Percentiles rank a stretch among this genome's conserved stretches.
Conservation (phyloP, 2,797 vertebrate genomes). For the Amblyraja radiata region DNA sequence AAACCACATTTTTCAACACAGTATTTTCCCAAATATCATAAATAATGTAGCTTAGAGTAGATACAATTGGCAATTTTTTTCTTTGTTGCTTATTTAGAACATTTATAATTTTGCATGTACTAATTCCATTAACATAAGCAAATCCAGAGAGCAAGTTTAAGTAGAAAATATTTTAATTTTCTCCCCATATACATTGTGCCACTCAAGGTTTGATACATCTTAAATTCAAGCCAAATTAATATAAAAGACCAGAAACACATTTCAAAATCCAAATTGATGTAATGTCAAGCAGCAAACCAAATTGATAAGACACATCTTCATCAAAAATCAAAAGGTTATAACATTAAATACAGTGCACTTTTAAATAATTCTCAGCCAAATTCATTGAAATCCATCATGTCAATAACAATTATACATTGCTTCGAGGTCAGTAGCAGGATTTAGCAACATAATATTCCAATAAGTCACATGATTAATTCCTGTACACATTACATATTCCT, state of each 20-base stretch:
- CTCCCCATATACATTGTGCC: neutral
- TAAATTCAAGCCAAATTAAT: neutral
- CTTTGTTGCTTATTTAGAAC: neutral
- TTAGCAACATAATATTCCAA: neutral
- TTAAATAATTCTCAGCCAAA: neutral
- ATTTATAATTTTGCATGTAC: neutral
- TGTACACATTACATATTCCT: neutral
- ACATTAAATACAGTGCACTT: neutral
- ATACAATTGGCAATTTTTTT: neutral
- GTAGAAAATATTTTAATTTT: conserved; percentile 16
- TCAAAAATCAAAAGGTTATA: neutral
- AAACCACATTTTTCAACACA: neutral
- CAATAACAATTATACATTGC: neutral
- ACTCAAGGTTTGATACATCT: neutral
- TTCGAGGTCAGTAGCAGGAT: neutral
- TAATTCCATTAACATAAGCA: neutral
- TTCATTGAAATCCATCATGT: neutral
- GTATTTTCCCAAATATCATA: neutral
- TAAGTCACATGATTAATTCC: neutral
- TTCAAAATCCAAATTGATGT: neutral
- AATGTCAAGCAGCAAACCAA: neutral
- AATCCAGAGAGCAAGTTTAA: neutral
- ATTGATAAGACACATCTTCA: neutral
- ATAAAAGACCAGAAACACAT: neutral
- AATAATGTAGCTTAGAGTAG: neutral